A percentile compares a stretch with the other conserved stretches of the same genome.
phyloP scores from a whole-genome alignment of 2,113 vertebrate genomes.

The Lophotis ruficrista region DNA sequence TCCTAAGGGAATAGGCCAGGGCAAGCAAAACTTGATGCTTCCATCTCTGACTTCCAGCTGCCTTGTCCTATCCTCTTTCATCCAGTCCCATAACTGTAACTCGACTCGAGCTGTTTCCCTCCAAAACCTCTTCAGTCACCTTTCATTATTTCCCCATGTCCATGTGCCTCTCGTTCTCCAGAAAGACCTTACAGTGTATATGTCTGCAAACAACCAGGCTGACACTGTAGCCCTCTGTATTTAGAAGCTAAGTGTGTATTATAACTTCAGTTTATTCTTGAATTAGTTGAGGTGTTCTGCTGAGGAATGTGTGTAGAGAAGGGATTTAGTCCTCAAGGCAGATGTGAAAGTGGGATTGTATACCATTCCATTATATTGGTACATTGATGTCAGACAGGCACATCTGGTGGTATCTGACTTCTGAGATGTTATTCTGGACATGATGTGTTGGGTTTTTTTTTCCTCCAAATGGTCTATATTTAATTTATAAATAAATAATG shows the following conservation, averaged over 20 bases:
- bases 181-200: accelerated
- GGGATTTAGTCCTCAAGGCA: neutral
- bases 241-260: neutral
- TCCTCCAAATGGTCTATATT: neutral
- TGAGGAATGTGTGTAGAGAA: neutral
- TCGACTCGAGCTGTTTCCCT: neutral
- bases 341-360: neutral
- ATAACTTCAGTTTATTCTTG: neutral
- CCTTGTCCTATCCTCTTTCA: neutral
- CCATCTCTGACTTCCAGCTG: neutral
- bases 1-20: neutral
- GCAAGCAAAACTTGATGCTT: neutral
- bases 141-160: neutral
- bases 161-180: neutral
- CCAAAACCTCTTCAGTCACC: neutral
- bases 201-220: neutral
- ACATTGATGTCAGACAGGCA: neutral
- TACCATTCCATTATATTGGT: neutral
- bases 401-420: neutral
- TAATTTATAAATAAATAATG: neutral
- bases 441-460: neutral
- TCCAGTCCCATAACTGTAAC: neutral
- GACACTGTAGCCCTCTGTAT: neutral
- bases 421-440: neutral
- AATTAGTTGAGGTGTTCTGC: neutral